Evolutionary conservation across 2,888 invertebrate genomes (phyloP).

Genomic region (Phaonia tiefii): DNA sequence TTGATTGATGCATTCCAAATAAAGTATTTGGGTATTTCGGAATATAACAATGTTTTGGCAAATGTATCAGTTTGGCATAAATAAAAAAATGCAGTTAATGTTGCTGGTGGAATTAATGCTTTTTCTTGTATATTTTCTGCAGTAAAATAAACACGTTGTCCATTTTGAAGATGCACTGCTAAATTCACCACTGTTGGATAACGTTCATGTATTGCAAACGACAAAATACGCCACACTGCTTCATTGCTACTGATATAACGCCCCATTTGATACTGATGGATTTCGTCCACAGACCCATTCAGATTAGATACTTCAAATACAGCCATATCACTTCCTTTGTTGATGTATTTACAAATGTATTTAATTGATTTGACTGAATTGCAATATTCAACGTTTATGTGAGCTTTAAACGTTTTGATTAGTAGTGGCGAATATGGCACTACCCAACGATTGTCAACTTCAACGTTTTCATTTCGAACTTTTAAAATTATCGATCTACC

Average conservation of each 20-base stretch:
- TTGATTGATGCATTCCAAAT: slow-evolving; percentile 69
- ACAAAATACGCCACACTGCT: slow-evolving; percentile 67
- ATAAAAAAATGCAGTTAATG: slow-evolving; percentile 43
- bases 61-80: slow-evolving; percentile 52
- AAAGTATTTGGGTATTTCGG: slow-evolving; percentile 74
- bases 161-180: not conserved
- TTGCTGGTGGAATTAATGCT: slow-evolving; percentile 37
- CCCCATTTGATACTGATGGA: slow-evolving; percentile 63
- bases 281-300: slow-evolving; percentile 61
- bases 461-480: slow-evolving; percentile 50
- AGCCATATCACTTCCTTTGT: slow-evolving; percentile 51
- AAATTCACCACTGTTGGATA: not conserved
- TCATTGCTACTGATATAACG: slow-evolving; percentile 72
- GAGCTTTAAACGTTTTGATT: slow-evolving; percentile 72
- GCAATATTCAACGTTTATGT: slow-evolving; percentile 70
- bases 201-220: slow-evolving; percentile 64
- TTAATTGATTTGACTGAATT: slow-evolving; percentile 78
- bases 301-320: slow-evolving; percentile 26
- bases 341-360: slow-evolving; percentile 72
- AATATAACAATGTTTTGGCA: slow-evolving; percentile 73
- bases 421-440: slow-evolving; percentile 73
- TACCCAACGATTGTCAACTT: slow-evolving; percentile 75
- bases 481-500: slow-evolving; percentile 34
- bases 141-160: not conserved
- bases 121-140: slow-evolving; percentile 59